phyloP scores from a whole-genome alignment of 2,888 invertebrate genomes.

The Lacanobia oleracea region DNA sequence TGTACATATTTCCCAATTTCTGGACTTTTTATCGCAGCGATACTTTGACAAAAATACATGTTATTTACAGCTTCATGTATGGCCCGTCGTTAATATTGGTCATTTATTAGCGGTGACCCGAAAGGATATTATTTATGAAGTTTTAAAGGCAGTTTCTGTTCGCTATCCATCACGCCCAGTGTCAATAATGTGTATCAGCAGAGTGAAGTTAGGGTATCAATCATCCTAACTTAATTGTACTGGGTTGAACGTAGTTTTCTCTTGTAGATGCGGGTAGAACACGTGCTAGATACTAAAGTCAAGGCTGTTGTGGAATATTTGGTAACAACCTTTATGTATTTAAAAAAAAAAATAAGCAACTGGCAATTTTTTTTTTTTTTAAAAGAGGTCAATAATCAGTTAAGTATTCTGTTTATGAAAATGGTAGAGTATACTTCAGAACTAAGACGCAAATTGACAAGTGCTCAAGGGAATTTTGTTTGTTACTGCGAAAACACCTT shows the following conservation, averaged over 20 bases:
- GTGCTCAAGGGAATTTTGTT: constrained; percentile 1
- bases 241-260: constrained; percentile 67
- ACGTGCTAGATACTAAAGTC: constrained; percentile 17
- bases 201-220: constrained; percentile 76
- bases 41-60: constrained; percentile 52
- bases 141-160: constrained; percentile 76
- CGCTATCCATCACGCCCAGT: constrained; percentile 84
- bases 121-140: constrained; percentile 74
- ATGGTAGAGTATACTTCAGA: too few relatives aligned
- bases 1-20: constrained; percentile 24
- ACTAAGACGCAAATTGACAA: constrained; percentile 18
- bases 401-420: background rate
- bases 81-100: constrained; percentile 63
- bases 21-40: constrained; percentile 45
- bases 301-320: background rate
- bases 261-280: constrained; percentile 32
- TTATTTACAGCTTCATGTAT: constrained; percentile 57
- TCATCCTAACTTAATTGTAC: constrained; percentile 84
- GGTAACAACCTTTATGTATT: background rate
- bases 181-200: constrained; percentile 78
- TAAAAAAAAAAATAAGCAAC: background rate
- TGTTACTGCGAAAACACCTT: constrained; percentile 20
- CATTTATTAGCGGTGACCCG: constrained; percentile 67
- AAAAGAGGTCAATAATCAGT: background rate
- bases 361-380: background rate